These are phyloP conservation scores for Smutsia gigantea DNA, from an alignment of 2,797 vertebrate genomes.

Conservation along the genomic window DNA sequence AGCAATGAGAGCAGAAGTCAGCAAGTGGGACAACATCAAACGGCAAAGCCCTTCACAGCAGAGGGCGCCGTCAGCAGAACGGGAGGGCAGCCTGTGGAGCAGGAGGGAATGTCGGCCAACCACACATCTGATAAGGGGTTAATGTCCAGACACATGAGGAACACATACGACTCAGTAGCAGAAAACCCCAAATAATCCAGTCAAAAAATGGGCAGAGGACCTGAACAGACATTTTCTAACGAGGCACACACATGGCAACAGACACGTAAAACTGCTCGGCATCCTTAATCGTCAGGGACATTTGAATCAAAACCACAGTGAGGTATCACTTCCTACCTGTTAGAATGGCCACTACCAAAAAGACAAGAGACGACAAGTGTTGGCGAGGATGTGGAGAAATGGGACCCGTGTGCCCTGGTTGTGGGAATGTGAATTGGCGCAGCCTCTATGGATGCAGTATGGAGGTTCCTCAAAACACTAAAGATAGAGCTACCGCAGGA, in stretches of 20 bases:
- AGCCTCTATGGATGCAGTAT: accelerated
- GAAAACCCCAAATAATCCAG: background rate
- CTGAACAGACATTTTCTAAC: background rate
- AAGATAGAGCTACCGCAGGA: accelerated
- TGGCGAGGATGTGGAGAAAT: accelerated
- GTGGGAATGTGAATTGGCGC: accelerated
- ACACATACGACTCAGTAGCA: background rate
- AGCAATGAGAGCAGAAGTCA: background rate
- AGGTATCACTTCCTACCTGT: background rate
- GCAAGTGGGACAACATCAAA: background rate
- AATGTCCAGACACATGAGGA: background rate
- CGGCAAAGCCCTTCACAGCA: too few species aligned
- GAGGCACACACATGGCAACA: background rate
- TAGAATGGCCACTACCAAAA: accelerated
- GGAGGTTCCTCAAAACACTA: background rate
- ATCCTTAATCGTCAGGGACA: background rate
- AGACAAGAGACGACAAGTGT: accelerated
- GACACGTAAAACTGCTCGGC: too few species aligned
- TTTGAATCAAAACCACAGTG: accelerated
- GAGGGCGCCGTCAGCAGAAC: background rate
- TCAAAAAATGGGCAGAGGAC: background rate
- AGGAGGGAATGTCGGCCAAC: background rate
- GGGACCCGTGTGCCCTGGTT: accelerated
- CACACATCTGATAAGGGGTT: background rate
- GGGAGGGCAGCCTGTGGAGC: background rate